Evolutionary conservation across 2,888 invertebrate genomes (phyloP).

Genomic region (Tortrix viridana): DNA sequence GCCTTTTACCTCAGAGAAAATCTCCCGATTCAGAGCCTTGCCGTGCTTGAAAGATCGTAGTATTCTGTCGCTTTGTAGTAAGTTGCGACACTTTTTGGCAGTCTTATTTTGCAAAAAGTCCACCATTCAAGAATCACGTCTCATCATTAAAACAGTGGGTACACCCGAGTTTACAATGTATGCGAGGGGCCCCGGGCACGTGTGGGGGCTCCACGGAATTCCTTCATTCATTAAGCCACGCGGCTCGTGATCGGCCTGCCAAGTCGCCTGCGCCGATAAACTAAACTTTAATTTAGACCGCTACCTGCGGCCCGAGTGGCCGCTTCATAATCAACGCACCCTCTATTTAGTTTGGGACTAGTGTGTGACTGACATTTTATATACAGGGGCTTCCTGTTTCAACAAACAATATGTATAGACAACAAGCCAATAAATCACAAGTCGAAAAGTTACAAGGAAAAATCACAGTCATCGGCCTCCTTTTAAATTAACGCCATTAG

Average conservation of each 20-base stretch:
- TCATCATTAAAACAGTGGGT: constrained; percentile 43
- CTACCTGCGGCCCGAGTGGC: constrained; percentile 68
- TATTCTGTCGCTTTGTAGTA: too few species aligned
- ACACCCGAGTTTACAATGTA: constrained; percentile 61
- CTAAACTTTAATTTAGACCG: constrained; percentile 78
- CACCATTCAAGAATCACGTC: constrained; percentile 21
- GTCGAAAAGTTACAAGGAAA: constrained; percentile 72
- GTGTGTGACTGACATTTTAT: constrained; percentile 74
- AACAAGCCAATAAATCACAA: constrained; percentile 74
- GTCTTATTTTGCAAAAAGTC: background rate
- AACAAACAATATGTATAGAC: constrained; percentile 35
- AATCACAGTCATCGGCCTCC: constrained; percentile 80
- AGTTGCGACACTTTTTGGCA: background rate
- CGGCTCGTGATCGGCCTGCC: constrained; percentile 74
- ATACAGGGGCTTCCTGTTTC: constrained; percentile 45
- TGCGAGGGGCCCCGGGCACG: constrained; percentile 59
- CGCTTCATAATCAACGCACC: constrained; percentile 73
- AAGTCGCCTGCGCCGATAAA: constrained; percentile 67
- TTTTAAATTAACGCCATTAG: constrained; percentile 84
- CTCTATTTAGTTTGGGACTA: constrained; percentile 69
- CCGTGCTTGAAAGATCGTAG: too few species aligned
- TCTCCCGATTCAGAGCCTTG: background rate
- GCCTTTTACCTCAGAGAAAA: constrained; percentile 39
- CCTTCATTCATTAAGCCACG: constrained; percentile 81
- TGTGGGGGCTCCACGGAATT: constrained; percentile 68